Base-by-base conservation (phyloP, 1,140 invertebrate species). In the Drosophila setifemur region DNA sequence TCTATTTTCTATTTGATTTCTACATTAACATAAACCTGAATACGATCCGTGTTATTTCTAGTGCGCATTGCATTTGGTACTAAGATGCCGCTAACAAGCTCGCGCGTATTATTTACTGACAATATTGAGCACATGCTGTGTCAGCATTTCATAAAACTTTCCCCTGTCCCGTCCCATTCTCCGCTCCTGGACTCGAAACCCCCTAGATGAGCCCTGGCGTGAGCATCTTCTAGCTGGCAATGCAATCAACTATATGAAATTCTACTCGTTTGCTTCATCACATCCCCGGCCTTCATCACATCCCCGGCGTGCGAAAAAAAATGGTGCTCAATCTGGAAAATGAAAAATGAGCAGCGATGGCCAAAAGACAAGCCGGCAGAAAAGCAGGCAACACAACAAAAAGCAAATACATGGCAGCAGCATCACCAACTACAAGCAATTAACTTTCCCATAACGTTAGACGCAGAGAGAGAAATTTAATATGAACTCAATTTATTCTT, bases 191-290 rank as follows among this genome's bases (percentile, higher is more conserved):
- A 11, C 11, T 8, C 1, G 12, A n/a, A n/a, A n/a, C n/a, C 9
- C 23, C 21, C 8, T 35, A 7, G 14, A 16, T 11, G n/a, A 18
- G 11, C n/a, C n/a, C n/a, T n/a, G 35, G 23, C 23, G 14, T 37
- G 37, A 68, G 25, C 66, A 70, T 48, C 37, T 70, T 70, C 35
- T 53, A 29, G 45, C 67, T 61, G 68, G 61, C 67, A 72, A 71
- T 72, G 67, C 68, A 72, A 72, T 72, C 68, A 72, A 72, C 68
- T 72, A 71, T 71, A 72, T 72, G 47, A 72, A 71, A 72, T 53
- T 71, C 69, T 23, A 67, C 68, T 61, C 54, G 67, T 70, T 70
- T 70, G 53, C 53, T 49, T 44, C 42, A 52, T 60, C 53, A n/a
- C n/a, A n/a, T n/a, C n/a, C n/a, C n/a, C n/a, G n/a, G 29, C 54